Conservation (phyloP, 2,113 vertebrate species). For the Paradoxurus hermaphroditus region DNA sequence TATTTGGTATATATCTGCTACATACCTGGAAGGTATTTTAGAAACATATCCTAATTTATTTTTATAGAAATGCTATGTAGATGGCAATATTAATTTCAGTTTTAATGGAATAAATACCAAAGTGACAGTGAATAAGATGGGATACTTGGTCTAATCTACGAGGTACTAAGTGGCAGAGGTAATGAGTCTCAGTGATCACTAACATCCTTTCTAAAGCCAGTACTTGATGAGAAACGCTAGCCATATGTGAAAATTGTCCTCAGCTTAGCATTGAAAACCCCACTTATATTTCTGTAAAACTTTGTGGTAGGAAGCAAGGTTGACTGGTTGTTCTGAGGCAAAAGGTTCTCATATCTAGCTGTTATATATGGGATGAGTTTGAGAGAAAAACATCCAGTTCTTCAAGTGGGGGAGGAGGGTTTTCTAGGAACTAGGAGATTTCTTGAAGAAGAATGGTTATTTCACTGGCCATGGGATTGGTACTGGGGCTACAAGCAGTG, state of each 20-base stretch:
- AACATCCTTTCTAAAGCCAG: neutral
- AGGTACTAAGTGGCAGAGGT: neutral
- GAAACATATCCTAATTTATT: neutral
- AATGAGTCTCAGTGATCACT: neutral
- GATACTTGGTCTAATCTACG: neutral
- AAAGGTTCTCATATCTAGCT: neutral
- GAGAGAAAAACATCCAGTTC: neutral
- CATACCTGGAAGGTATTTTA: neutral
- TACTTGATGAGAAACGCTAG: neutral
- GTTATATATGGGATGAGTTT: neutral
- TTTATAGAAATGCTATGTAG: neutral
- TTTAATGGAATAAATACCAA: neutral
- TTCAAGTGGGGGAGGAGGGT: neutral
- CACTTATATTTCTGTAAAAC: neutral
- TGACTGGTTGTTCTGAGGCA: neutral
- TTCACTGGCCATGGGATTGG: neutral
- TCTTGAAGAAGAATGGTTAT: neutral
- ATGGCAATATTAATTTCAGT: neutral
- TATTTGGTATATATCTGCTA: neutral
- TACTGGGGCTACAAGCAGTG: neutral
- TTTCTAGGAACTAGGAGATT: neutral
- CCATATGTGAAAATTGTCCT: neutral
- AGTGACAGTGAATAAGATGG: neutral
- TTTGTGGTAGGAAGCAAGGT: neutral
- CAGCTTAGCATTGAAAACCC: neutral